phyloP scores from a whole-genome alignment of 30 jellyfish, hydroid and myxozoan species.

The Hydra vulgaris region DNA sequence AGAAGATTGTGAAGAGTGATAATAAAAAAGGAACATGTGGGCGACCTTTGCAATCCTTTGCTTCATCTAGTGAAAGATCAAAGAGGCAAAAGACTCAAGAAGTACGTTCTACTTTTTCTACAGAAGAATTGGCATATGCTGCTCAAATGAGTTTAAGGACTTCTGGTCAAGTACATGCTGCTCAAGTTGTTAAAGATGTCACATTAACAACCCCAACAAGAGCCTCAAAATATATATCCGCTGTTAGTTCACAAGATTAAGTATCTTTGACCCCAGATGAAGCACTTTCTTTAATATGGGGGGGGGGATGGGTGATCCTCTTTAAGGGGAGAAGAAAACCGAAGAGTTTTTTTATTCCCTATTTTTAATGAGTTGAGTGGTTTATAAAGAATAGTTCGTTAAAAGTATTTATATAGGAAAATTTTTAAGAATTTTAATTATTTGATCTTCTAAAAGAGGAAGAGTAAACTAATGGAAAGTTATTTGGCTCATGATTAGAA shows the following conservation, averaged over 20 bases:
- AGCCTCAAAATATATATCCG: neutral
- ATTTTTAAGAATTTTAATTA: too few species aligned
- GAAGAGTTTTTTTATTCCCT: too few species aligned
- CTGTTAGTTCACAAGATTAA: neutral
- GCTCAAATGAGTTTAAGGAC: neutral
- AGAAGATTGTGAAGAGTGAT: neutral
- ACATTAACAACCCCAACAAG: neutral
- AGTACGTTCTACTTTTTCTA: neutral
- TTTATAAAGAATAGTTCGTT: too few species aligned
- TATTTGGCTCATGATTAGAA: too few species aligned
- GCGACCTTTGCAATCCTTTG: neutral
- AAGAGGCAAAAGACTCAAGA: neutral
- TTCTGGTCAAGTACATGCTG: neutral
- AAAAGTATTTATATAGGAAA: too few species aligned
- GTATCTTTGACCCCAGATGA: neutral
- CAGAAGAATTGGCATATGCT: neutral
- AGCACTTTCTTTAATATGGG: neutral
- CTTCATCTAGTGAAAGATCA: neutral
- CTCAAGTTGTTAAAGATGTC: neutral
- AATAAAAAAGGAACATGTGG: neutral
- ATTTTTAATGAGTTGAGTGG: too few species aligned
- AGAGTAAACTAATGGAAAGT: too few species aligned
- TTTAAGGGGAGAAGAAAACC: too few species aligned
- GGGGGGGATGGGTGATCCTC: too few species aligned
- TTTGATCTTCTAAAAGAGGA: too few species aligned